phyloP scores from a whole-genome alignment of 2,113 vertebrate species.

The Brachyhypopomus gauderio region DNA sequence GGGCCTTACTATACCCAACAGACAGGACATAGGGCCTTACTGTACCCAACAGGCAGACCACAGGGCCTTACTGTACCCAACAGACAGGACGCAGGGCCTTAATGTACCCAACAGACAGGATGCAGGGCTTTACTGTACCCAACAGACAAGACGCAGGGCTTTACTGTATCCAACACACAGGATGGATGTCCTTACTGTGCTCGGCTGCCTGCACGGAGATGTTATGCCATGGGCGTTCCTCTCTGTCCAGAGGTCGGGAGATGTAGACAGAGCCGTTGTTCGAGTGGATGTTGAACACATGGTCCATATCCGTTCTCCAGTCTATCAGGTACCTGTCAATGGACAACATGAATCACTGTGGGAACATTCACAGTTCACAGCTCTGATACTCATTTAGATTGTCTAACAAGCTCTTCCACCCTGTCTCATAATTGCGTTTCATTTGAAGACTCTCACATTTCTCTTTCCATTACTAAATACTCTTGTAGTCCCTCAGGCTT shows the following conservation, averaged over 20 bases:
- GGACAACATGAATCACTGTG: constrained; percentile 25
- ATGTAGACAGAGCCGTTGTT: constrained; percentile 91
- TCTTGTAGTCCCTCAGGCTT: constrained; percentile 7
- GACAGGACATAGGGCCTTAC: too few relatives aligned
- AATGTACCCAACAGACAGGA: constrained; percentile 44
- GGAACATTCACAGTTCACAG: neutral
- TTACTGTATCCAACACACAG: neutral
- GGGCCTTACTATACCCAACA: too few relatives aligned
- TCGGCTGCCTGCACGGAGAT: constrained; percentile 91
- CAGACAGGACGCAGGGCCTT: neutral
- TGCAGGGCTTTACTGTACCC: too few relatives aligned
- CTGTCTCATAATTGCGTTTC: constrained; percentile 23
- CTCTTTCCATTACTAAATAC: constrained; percentile 19
- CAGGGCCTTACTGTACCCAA: constrained; percentile 45
- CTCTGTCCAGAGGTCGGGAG: constrained; percentile 89
- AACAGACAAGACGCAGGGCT: too few relatives aligned
- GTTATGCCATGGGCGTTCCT: constrained; percentile 92
- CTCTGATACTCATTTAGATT: constrained; percentile 18
- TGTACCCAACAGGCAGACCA: neutral
- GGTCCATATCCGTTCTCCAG: constrained; percentile 94
- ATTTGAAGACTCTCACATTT: constrained; percentile 16
- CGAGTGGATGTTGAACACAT: constrained; percentile 91
- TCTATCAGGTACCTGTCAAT: constrained; percentile 89
- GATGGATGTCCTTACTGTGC: constrained; percentile 53
- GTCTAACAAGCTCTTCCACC: constrained; percentile 23